Conservation (phyloP, 2,113 vertebrate genomes). For the Pseudorectes ferrugineus region DNA sequence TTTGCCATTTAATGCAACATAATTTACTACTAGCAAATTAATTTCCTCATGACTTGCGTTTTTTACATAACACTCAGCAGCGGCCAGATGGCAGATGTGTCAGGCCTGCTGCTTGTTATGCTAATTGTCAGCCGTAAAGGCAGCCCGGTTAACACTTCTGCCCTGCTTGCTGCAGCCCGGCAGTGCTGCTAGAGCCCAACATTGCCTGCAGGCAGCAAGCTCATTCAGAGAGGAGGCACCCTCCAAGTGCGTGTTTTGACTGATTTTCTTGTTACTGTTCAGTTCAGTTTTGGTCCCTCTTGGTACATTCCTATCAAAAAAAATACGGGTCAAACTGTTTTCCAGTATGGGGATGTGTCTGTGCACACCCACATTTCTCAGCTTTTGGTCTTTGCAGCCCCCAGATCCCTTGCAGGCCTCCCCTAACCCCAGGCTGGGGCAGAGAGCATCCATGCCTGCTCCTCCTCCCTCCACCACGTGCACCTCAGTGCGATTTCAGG, state of each 20-base stretch:
- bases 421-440: no score
- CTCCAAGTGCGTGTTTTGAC: rapidly evolving
- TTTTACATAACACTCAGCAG: background rate
- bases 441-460: background rate
- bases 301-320: background rate
- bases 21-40: background rate
- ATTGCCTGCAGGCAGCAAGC: rapidly evolving
- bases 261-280: background rate
- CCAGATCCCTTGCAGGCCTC: no score
- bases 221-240: background rate
- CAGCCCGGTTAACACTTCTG: background rate
- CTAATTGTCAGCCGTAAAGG: background rate
- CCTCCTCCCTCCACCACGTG: rapidly evolving
- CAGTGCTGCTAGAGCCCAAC: background rate
- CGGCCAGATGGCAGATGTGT: constrained; percentile 20
- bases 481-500: background rate
- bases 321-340: rapidly evolving
- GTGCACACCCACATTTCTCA: rapidly evolving
- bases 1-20: background rate
- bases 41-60: background rate
- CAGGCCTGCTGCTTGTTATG: background rate
- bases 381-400: background rate
- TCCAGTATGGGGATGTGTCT: background rate
- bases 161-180: background rate
- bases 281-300: background rate